Evolutionary conservation across 2,797 vertebrate species (phyloP).

Genomic region (Poecile montanus): DNA sequence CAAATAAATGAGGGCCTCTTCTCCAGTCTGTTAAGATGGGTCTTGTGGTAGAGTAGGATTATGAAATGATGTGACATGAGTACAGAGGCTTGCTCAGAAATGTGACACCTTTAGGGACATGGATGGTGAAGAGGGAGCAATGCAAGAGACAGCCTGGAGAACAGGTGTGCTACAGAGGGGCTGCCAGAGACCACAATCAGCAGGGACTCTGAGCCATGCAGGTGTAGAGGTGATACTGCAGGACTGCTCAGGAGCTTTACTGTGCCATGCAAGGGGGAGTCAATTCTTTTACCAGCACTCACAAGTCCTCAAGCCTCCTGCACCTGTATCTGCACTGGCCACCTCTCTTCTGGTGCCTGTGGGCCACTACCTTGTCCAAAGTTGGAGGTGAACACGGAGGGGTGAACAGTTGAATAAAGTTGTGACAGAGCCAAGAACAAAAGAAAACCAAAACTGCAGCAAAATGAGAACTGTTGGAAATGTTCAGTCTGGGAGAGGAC

Average conservation of each 20-base stretch:
- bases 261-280: background rate
- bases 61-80: background rate
- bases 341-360: background rate
- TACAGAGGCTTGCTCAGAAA: background rate
- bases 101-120: accelerated
- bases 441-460: background rate
- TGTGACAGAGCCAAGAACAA: background rate
- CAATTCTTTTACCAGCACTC: background rate
- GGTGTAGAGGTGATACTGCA: background rate
- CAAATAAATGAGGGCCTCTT: background rate
- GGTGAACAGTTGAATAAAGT: background rate
- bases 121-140: background rate
- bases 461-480: background rate
- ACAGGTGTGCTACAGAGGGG: accelerated
- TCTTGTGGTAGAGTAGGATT: background rate
- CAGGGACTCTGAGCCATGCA: background rate
- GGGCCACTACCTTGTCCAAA: background rate
- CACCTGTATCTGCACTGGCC: background rate
- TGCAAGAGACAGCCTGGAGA: background rate
- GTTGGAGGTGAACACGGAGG: accelerated
- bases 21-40: background rate
- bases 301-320: background rate
- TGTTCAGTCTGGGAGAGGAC: background rate
- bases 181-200: background rate
- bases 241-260: background rate